Conservation (phyloP, 37 sponge, comb jelly and placozoan species). For the Halisarca cf. caerulea region DNA sequence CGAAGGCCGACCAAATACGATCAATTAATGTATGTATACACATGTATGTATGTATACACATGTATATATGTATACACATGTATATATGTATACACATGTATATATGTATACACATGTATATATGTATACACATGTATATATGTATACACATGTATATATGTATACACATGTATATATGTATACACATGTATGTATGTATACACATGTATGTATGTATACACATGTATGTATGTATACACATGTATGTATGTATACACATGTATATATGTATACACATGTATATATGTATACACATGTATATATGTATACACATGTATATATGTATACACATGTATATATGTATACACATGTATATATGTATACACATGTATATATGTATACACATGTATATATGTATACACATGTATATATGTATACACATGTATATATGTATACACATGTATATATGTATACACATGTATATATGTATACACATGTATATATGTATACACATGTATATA, state of each 20-base stretch:
- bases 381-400: constrained; percentile 1
- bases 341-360: constrained; percentile 4
- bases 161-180: too few relatives aligned
- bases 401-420: too few relatives aligned
- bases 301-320: too few relatives aligned
- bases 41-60: constrained; percentile 15
- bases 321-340: not conserved
- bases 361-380: not conserved
- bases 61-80: constrained; percentile 12
- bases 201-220: too few relatives aligned
- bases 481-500: constrained; percentile 26
- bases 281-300: too few relatives aligned
- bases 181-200: too few relatives aligned
- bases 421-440: too few relatives aligned
- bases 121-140: constrained; percentile 2
- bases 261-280: too few relatives aligned
- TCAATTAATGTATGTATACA: constrained; percentile 10
- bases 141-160: not conserved
- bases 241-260: too few relatives aligned
- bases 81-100: not conserved
- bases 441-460: too few relatives aligned
- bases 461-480: not conserved
- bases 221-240: too few relatives aligned
- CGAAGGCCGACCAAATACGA: too few relatives aligned
- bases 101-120: not conserved